phyloP scores from a whole-genome alignment of 2,888 invertebrate genomes.

The Drosophila mulleri region DNA sequence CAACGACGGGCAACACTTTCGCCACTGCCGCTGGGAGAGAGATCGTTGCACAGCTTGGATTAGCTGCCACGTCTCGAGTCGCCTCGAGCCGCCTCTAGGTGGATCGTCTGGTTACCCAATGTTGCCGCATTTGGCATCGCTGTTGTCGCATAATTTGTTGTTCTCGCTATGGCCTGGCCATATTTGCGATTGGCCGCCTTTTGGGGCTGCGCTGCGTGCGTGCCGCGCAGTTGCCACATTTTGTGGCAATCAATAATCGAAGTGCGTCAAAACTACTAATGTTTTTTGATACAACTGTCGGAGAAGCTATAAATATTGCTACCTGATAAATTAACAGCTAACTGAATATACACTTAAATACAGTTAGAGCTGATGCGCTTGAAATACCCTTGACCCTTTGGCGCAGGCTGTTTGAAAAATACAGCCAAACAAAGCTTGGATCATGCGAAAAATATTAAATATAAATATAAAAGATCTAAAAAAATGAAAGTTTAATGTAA shows the following conservation, averaged over 20 bases:
- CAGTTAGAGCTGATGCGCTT: not conserved
- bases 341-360: not conserved
- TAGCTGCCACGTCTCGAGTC: not conserved
- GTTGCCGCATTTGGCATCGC: conserved; percentile 60
- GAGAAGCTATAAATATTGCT: conserved; percentile 36
- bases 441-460: not conserved
- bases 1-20: conserved; percentile 50
- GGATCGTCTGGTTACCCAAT: conserved; percentile 63
- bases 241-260: conserved; percentile 78
- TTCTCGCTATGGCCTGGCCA: conserved; percentile 66
- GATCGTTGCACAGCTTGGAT: conserved; percentile 1
- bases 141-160: conserved; percentile 71
- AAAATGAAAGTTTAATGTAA: too few species aligned
- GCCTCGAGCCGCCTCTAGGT: not conserved
- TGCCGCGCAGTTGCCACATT: conserved; percentile 72
- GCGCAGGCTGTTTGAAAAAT: not conserved
- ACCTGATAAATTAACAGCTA: conserved; percentile 13
- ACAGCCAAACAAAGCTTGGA: not conserved
- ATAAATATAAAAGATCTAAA: too few species aligned
- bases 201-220: conserved; percentile 58
- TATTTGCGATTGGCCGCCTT: conserved; percentile 49
- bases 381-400: conserved; percentile 5
- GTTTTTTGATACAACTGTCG: conserved; percentile 53
- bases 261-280: conserved; percentile 75
- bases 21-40: conserved; percentile 25